Evolutionary conservation across 2,113 vertebrate genomes (phyloP).

Genomic region (Naja naja): DNA sequence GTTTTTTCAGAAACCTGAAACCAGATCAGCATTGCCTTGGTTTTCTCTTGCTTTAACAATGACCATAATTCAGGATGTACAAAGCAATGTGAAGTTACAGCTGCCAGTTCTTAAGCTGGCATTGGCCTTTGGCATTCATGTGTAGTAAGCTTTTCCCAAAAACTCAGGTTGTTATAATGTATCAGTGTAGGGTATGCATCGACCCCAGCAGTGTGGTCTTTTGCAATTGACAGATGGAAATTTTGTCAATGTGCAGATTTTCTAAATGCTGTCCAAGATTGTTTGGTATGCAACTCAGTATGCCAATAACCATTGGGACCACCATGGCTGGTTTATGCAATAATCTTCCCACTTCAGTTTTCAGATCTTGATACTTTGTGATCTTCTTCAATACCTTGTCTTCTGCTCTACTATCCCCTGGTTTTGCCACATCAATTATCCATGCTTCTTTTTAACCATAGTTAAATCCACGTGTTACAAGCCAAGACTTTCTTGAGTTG

Average conservation of each 20-base stretch:
- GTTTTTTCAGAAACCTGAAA: constrained; percentile 3
- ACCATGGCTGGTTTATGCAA: not conserved
- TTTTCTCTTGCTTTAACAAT: constrained; percentile 16
- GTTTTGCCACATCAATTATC: too few relatives aligned
- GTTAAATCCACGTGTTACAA: not conserved
- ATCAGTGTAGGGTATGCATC: not conserved
- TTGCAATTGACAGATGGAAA: not conserved
- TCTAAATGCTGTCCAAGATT: not conserved
- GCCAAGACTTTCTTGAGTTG: not conserved
- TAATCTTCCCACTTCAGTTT: not conserved
- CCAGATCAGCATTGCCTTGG: constrained; percentile 1
- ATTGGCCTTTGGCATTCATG: not conserved
- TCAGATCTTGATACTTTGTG: not conserved
- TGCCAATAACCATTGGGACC: not conserved
- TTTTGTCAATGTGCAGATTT: not conserved
- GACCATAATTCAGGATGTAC: not conserved
- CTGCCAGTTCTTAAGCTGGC: not conserved
- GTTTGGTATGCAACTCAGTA: not conserved
- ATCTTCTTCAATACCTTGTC: not conserved
- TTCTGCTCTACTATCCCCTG: too few relatives aligned
- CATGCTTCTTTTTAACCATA: not conserved
- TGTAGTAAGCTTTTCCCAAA: not conserved
- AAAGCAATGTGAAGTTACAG: not conserved
- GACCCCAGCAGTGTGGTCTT: not conserved
- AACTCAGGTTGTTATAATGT: not conserved